Percentiles rank a stretch among this genome's conserved stretches.
phyloP scores from a whole-genome alignment of 2,797 vertebrate species.

The Eulemur coronatus region DNA sequence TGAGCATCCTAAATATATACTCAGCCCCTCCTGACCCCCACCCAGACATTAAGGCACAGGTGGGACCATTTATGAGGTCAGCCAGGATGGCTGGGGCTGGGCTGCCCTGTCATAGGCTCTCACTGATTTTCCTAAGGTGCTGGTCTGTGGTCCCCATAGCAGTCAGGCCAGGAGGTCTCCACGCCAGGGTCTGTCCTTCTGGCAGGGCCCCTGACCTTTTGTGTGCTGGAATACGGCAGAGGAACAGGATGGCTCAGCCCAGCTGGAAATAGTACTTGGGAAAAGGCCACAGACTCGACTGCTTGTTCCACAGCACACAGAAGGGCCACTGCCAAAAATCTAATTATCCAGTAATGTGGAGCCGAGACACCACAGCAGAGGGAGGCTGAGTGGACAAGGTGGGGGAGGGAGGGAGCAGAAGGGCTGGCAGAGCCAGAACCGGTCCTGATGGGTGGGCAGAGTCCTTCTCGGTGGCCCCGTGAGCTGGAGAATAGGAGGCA shows the following conservation, averaged over 20 bases:
- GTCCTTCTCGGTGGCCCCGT: neutral
- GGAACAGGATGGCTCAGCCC: neutral
- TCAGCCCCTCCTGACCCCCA: neutral
- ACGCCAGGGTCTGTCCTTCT: neutral
- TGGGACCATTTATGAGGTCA: neutral
- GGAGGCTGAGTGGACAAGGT: neutral
- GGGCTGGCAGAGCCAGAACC: neutral
- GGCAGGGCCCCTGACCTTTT: conserved; percentile 15
- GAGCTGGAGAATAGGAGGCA: neutral
- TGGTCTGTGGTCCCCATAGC: neutral
- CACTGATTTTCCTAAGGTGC: neutral
- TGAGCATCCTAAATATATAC: neutral
- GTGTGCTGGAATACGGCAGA: neutral
- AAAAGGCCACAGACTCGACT: neutral
- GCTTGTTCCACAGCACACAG: neutral
- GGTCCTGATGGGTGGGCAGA: neutral
- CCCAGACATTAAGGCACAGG: neutral
- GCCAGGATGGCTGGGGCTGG: neutral
- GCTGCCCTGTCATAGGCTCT: neutral
- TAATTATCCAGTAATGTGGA: conserved; percentile 70
- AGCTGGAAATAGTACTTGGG: conserved; percentile 50
- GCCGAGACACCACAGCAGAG: neutral
- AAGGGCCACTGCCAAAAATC: conserved; percentile 14
- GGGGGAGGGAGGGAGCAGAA: rapidly evolving
- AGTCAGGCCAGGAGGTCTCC: neutral